phyloP scores from a whole-genome alignment of 2,888 invertebrate species.

The Yponomeuta cagnagella region DNA sequence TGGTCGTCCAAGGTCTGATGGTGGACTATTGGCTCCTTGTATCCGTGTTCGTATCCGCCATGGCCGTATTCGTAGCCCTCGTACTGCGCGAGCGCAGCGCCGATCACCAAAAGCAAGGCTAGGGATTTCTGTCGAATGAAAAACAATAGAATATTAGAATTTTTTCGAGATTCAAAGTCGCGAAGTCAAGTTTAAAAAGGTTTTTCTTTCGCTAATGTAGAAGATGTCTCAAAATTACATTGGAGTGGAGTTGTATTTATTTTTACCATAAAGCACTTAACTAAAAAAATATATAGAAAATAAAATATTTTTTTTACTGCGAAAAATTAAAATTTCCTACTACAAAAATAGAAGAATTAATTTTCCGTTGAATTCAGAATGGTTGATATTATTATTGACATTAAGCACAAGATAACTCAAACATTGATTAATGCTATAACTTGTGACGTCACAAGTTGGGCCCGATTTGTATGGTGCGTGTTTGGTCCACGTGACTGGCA shows the following conservation, averaged over 20 bases:
- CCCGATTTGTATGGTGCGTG: no score
- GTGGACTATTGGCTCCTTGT: slow-evolving; percentile 19
- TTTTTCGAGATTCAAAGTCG: neutral
- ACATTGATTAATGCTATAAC: no score
- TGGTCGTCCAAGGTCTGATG: slow-evolving; percentile 44
- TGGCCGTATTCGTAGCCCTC: slow-evolving; percentile 55
- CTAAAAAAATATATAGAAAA: no score
- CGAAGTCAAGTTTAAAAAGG: neutral
- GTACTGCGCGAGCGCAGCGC: slow-evolving; percentile 45
- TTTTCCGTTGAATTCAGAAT: no score
- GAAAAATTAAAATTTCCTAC: no score
- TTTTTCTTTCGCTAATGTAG: neutral
- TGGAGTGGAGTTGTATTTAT: neutral
- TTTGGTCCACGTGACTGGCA: no score
- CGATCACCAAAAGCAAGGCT: slow-evolving; percentile 36
- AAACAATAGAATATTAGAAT: neutral
- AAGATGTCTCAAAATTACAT: neutral
- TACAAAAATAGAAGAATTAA: no score
- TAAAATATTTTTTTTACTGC: no score
- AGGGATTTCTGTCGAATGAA: slow-evolving; percentile 37
- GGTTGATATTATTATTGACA: no score
- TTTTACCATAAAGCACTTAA: no score
- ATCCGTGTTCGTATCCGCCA: slow-evolving; percentile 25
- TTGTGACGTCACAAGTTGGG: no score
- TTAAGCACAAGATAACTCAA: no score